Base-by-base conservation (phyloP, 1,140 invertebrate genomes). In the Notospermus geniculatus region DNA sequence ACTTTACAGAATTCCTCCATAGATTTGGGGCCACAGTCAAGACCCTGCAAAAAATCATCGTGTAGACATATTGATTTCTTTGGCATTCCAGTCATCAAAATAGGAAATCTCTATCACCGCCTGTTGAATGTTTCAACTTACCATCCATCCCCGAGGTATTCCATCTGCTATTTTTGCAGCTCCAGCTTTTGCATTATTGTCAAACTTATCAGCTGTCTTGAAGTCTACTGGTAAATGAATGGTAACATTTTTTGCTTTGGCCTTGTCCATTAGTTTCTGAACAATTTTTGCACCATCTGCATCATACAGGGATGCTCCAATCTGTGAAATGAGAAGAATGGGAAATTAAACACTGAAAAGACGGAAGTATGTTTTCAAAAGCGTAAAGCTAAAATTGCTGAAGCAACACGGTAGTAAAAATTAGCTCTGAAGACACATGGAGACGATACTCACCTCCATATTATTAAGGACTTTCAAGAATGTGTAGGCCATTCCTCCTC, bases 401-500 rank as follows among this genome's bases (percentile, higher is more conserved):
- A n/a, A n/a, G n/a, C n/a, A n/a, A n/a, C n/a, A n/a, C n/a, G n/a
- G n/a, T 7, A 36, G 32, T 7, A 36, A 23, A n/a, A 50, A 50
- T n/a, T 7, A 50, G n/a, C n/a, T 50, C n/a, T 50, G 4, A 7
- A n/a, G 25, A 23, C n/a, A 7, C 9, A 5, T 7, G 19, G 4
- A 7, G 4, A 4, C 4, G 9, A 50, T 23, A 54, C 80, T 82
- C 83, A 94, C 93, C 81, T 91, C 87, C 93, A 99, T 97, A 53
- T 88, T 88, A 71, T 97, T 89, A 0, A 89, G 82, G 54, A 93
- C 89, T 84, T 99, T 99, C 2, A 99, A 86, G 83, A 99, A 99
- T 50, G 97, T 99, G 72, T 94, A 99, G 2, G 95, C 93, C 97
- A 99, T 99, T 59, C 97, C 97, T 64, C 97, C 97, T 53, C 94